Conservation (phyloP, 2,888 invertebrate species). For the Crossocerus cetratus region DNA sequence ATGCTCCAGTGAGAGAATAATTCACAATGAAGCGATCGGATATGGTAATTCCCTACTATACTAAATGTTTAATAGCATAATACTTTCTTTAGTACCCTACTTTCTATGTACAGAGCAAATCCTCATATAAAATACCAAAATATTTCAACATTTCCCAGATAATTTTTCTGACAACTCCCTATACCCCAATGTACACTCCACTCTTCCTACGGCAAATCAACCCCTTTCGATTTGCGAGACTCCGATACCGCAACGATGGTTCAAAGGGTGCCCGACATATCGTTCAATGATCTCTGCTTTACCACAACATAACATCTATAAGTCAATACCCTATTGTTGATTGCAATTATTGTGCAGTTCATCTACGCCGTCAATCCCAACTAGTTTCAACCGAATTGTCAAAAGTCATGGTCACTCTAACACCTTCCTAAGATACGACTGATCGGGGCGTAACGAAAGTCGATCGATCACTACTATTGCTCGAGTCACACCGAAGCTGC, state of each 20-base stretch:
- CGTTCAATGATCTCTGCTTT: constrained; percentile 9
- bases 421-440: no score
- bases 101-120: constrained; percentile 59
- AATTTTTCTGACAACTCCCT: constrained; percentile 49
- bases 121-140: constrained; percentile 63
- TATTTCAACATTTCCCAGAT: constrained; percentile 57
- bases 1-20: constrained; percentile 22
- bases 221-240: constrained; percentile 29
- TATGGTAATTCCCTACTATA: constrained; percentile 40
- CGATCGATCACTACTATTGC: no score
- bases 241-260: constrained; percentile 29
- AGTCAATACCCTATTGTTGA: no score
- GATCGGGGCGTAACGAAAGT: no score
- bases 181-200: constrained; percentile 40
- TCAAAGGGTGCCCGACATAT: constrained; percentile 51
- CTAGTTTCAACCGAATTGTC: no score
- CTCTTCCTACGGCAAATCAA: constrained; percentile 30
- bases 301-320: not conserved
- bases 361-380: no score
- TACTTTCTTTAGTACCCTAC: constrained; percentile 64
- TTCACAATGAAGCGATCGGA: constrained; percentile 31
- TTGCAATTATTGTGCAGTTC: no score
- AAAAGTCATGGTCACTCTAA: no score
- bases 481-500: no score
- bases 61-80: constrained; percentile 55